phyloP scores from a whole-genome alignment of 2,113 vertebrate species.

The Odobenus rosmarus region DNA sequence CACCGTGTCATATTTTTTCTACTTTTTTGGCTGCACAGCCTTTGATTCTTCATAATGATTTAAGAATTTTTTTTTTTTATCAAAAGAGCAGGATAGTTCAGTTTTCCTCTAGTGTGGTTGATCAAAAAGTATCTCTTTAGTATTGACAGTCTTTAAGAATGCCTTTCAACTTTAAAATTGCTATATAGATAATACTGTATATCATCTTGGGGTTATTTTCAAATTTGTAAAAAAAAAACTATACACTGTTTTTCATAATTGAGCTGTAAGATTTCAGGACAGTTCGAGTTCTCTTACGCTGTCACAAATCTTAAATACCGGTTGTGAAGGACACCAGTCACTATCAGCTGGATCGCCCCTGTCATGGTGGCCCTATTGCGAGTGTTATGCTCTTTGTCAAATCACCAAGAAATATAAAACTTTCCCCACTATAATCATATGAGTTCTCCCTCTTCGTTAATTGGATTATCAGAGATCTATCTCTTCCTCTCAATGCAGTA shows the following conservation, averaged over 20 bases:
- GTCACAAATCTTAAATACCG: background rate
- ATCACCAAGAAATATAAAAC: background rate
- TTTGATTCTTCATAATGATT: constrained; percentile 51
- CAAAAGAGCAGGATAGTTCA: background rate
- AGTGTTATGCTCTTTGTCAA: background rate
- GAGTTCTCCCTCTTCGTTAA: background rate
- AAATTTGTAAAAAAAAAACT: background rate
- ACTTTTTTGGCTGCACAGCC: background rate
- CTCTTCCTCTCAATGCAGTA: background rate
- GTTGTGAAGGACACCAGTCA: background rate
- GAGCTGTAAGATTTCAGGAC: background rate
- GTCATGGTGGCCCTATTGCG: background rate
- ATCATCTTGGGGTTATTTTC: background rate
- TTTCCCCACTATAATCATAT: background rate
- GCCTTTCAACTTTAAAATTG: background rate
- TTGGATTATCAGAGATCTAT: background rate
- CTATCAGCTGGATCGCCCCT: background rate
- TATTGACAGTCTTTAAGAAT: background rate
- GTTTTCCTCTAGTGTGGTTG: background rate
- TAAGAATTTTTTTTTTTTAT: constrained; percentile 29
- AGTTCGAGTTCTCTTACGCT: background rate
- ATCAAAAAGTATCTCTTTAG: constrained; percentile 21
- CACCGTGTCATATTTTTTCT: background rate
- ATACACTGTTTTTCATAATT: background rate
- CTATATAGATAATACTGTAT: background rate